A percentile compares a stretch with the other conserved stretches of the same genome.
Conservation (phyloP, 1,140 invertebrate species). For the Drosophila suzukii region DNA sequence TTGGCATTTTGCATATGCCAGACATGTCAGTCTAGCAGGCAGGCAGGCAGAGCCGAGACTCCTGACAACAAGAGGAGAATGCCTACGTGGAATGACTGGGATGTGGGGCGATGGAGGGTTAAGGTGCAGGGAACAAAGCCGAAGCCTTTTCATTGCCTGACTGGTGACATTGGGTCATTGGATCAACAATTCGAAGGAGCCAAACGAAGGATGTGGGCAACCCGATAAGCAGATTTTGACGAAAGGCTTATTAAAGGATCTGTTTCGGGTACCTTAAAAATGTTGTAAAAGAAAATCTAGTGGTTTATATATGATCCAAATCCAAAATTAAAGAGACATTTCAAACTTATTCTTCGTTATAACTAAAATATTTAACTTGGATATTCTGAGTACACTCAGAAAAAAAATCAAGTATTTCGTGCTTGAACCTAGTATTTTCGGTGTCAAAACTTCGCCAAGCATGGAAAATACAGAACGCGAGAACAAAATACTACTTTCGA, state of each 20-base stretch:
- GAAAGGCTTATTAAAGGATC: constrained; percentile 1
- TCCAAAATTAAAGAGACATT: too few relatives aligned
- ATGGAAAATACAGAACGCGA: too few relatives aligned
- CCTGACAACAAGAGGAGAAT: constrained; percentile 36
- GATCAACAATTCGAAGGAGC: constrained; percentile 22
- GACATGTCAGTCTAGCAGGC: constrained; percentile 53
- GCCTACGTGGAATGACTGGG: constrained; percentile 31
- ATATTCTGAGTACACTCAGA: too few relatives aligned
- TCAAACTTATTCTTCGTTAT: too few relatives aligned
- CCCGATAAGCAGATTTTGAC: neutral
- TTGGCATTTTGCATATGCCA: constrained; percentile 75
- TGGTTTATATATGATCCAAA: too few relatives aligned
- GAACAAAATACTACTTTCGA: too few relatives aligned
- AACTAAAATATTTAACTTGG: too few relatives aligned
- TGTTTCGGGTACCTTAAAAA: neutral
- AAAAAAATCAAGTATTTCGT: too few relatives aligned
- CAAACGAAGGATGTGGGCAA: neutral
- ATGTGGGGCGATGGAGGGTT: constrained; percentile 1
- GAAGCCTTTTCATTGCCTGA: constrained; percentile 21
- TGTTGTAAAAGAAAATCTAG: neutral
- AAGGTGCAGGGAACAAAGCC: constrained; percentile 4
- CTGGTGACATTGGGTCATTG: constrained; percentile 49
- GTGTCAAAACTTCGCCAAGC: too few relatives aligned
- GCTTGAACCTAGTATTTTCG: too few relatives aligned
- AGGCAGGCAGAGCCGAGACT: constrained; percentile 8